These are phyloP conservation scores for Leuciscus waleckii DNA, from an alignment of 2,797 vertebrate genomes.

Conservation along the genomic window DNA sequence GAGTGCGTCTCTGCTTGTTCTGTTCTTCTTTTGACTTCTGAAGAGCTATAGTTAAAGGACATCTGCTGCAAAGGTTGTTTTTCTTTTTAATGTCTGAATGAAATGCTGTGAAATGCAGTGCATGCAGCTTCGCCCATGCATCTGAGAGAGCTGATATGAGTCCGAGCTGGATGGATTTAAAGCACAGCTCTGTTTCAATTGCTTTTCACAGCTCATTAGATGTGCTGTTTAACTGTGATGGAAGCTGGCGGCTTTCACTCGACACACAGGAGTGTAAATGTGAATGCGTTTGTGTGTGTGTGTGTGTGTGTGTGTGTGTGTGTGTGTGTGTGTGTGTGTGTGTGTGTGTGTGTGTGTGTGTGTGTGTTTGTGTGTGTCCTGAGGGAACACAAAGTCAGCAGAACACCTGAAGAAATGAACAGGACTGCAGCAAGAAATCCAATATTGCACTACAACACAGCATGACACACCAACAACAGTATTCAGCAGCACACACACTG, in stretches of 20 bases:
- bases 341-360: no score
- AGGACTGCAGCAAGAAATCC: constrained; percentile 31
- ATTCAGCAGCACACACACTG: background rate
- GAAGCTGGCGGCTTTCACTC: constrained; percentile 35
- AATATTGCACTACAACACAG: constrained; percentile 33
- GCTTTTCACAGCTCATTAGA: constrained; percentile 62
- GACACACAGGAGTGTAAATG: background rate
- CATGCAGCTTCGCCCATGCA: constrained; percentile 10
- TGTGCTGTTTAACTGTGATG: constrained; percentile 14
- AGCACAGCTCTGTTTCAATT: constrained; percentile 47
- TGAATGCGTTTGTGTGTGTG: background rate
- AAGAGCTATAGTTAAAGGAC: background rate
- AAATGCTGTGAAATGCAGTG: constrained; percentile 50
- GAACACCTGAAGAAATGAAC: constrained; percentile 41
- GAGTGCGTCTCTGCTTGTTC: background rate
- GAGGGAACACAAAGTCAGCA: constrained; percentile 35
- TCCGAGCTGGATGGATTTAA: constrained; percentile 28
- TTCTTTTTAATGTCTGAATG: constrained; percentile 10
- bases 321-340: no score
- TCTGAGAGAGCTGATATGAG: constrained; percentile 47
- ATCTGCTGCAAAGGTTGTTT: constrained; percentile 10
- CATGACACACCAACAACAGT: background rate
- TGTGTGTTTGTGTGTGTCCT: constrained; percentile 15
- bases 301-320: constrained; percentile 19
- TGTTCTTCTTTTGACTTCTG: background rate